A percentile compares a stretch with the other conserved stretches of the same genome.
Evolutionary conservation across 1,140 invertebrate species (phyloP).

Genomic region (Bemisia tabaci): DNA sequence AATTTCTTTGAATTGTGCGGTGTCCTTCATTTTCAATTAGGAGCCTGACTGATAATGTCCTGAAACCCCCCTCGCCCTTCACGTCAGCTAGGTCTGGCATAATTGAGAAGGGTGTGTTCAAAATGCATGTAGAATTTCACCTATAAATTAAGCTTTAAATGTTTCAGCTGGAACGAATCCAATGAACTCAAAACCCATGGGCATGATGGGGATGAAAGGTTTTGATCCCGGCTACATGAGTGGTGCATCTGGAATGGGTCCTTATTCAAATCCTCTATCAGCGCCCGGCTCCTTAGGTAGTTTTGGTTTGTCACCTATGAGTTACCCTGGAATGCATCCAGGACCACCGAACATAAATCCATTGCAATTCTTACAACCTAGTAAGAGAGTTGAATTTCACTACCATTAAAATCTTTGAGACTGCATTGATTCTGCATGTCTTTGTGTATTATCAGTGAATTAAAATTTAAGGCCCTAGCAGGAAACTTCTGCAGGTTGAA

Average conservation of each 20-base stretch:
- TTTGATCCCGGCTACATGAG: constrained; percentile 34
- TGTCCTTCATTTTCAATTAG: too few relatives aligned
- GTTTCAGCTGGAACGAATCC: too few relatives aligned
- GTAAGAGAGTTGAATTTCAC: constrained; percentile 43
- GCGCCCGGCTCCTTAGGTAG: constrained; percentile 18
- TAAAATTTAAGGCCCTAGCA: too few relatives aligned
- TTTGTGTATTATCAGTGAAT: too few relatives aligned
- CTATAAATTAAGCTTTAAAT: too few relatives aligned
- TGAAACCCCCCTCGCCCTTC: too few relatives aligned
- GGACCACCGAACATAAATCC: constrained; percentile 34
- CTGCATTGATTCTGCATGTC: not conserved
- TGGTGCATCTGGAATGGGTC: constrained; percentile 1
- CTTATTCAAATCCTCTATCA: constrained; percentile 11
- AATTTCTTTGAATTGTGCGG: too few relatives aligned
- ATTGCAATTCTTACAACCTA: constrained; percentile 59
- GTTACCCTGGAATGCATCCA: constrained; percentile 13
- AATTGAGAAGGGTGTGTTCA: too few relatives aligned
- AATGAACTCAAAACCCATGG: constrained; percentile 7
- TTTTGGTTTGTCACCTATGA: constrained; percentile 17
- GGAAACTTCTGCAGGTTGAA: too few relatives aligned
- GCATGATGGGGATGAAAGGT: constrained; percentile 1
- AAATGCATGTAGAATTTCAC: too few relatives aligned
- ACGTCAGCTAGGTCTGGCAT: too few relatives aligned
- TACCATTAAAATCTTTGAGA: constrained; percentile 24
- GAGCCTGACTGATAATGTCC: too few relatives aligned